phyloP scores from a whole-genome alignment of 2,797 vertebrate genomes.

The Hydrophis major region DNA sequence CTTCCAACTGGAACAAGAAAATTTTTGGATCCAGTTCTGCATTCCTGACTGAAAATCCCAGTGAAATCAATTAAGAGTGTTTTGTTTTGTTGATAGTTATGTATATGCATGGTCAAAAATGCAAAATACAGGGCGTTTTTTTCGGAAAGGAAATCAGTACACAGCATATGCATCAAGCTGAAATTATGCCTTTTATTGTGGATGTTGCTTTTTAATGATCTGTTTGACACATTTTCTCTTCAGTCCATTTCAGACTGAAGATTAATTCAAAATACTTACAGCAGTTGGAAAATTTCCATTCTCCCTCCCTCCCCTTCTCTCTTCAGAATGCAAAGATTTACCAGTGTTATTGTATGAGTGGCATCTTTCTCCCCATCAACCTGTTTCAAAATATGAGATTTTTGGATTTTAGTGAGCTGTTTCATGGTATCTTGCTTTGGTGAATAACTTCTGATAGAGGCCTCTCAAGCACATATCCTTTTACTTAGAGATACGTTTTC shows the following conservation, averaged over 20 bases:
- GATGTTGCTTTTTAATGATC: slow-evolving; percentile 13
- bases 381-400: background rate
- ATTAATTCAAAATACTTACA: slow-evolving; percentile 13
- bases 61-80: slow-evolving; percentile 38
- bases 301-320: background rate
- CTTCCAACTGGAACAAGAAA: slow-evolving; percentile 56
- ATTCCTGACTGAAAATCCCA: slow-evolving; percentile 58
- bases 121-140: slow-evolving; percentile 26
- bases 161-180: background rate
- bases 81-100: background rate
- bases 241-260: slow-evolving; percentile 10
- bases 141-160: slow-evolving; percentile 16
- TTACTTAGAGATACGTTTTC: slow-evolving; percentile 21
- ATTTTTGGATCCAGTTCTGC: slow-evolving; percentile 57
- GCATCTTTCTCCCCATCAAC: background rate
- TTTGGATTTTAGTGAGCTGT: slow-evolving; percentile 6
- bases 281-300: slow-evolving; percentile 12
- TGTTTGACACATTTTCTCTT: slow-evolving; percentile 2
- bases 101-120: slow-evolving; percentile 26
- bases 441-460: background rate
- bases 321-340: background rate
- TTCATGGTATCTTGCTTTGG: background rate
- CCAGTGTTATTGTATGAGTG: slow-evolving; percentile 7
- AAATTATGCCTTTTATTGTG: slow-evolving; percentile 26
- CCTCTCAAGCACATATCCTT: slow-evolving; percentile 24